Evolutionary conservation across 2,797 vertebrate genomes (phyloP).

Genomic region (Coregonus suidteri): DNA sequence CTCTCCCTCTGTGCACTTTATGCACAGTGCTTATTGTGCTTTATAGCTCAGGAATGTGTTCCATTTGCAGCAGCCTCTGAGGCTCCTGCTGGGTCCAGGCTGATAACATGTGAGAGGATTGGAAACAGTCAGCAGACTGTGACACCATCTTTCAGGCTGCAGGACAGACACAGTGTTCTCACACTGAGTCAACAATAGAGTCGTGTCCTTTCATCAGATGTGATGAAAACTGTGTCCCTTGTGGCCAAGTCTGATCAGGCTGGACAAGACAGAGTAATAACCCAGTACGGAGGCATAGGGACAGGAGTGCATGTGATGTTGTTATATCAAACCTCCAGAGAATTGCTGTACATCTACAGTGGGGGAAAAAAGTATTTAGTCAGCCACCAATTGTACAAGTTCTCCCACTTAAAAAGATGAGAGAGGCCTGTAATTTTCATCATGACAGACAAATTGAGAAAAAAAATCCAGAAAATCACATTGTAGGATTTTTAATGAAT

Average conservation of each 20-base stretch:
- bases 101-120: background rate
- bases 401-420: too few relatives aligned
- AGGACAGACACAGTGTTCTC: conserved; percentile 26
- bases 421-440: too few relatives aligned
- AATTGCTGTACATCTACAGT: background rate
- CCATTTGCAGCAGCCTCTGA: background rate
- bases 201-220: conserved; percentile 56
- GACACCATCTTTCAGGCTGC: background rate
- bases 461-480: too few relatives aligned
- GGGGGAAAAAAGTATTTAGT: too few relatives aligned
- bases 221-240: conserved; percentile 42
- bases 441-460: too few relatives aligned
- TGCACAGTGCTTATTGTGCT: background rate
- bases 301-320: conserved; percentile 38
- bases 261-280: conserved; percentile 57
- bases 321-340: conserved; percentile 47
- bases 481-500: too few relatives aligned
- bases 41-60: background rate
- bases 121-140: background rate
- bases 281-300: conserved; percentile 19
- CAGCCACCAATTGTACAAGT: too few relatives aligned
- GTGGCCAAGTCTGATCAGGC: conserved; percentile 54
- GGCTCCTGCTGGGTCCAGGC: background rate
- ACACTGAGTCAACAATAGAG: conserved; percentile 66
- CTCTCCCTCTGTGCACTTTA: background rate